phyloP scores from a whole-genome alignment of 2,113 vertebrate genomes.

The Taxidea taxus region DNA sequence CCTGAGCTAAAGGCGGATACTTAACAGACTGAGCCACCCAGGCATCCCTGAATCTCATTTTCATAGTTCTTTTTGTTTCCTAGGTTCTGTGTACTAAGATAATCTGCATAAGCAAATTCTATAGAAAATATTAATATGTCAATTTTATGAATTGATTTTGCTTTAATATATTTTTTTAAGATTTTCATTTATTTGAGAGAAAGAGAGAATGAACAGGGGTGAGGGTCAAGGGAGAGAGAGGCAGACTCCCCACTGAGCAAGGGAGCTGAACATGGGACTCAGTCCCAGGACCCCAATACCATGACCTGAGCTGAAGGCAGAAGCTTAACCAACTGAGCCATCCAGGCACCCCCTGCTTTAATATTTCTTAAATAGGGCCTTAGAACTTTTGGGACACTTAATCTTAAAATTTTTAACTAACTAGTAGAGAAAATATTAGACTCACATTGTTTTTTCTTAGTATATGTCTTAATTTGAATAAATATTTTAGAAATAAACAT shows the following conservation, averaged over 20 bases:
- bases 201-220: too few relatives aligned
- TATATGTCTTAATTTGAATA: background rate
- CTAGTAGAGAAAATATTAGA: background rate
- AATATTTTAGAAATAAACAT: conserved; percentile 20
- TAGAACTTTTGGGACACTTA: background rate
- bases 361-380: background rate
- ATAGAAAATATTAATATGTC: background rate
- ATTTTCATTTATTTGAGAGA: background rate
- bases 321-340: background rate
- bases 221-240: background rate
- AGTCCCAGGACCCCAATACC: too few relatives aligned
- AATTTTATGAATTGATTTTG: background rate
- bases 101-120: background rate
- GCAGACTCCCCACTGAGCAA: too few relatives aligned
- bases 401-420: background rate
- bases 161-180: background rate
- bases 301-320: background rate
- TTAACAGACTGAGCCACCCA: background rate
- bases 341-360: background rate
- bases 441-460: background rate
- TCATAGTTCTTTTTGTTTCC: background rate
- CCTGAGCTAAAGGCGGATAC: background rate
- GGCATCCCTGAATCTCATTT: background rate
- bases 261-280: too few relatives aligned
- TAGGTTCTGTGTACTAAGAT: background rate